Evolutionary conservation across 2,113 vertebrate genomes (phyloP).

Genomic region (Coptodon rendalli): DNA sequence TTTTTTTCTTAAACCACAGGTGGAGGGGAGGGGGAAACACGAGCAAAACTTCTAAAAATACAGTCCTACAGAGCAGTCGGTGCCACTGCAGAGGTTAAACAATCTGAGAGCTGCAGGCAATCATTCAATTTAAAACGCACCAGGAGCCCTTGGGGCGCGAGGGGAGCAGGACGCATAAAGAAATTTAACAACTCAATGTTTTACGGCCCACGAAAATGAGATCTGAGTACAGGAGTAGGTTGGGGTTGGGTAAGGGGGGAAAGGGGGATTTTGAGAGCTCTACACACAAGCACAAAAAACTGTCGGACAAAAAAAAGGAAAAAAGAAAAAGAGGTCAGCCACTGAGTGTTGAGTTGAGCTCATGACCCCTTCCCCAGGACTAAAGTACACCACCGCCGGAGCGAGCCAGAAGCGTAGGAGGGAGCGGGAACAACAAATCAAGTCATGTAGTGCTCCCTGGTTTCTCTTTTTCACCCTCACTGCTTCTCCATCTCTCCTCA

Average conservation of each 20-base stretch:
- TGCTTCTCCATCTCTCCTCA: not conserved
- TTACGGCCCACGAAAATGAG: slow-evolving; percentile 66
- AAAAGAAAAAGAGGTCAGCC: not conserved
- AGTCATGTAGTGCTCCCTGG: not conserved
- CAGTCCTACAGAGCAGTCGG: slow-evolving; percentile 47
- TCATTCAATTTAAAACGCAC: slow-evolving; percentile 77
- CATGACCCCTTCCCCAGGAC: slow-evolving; percentile 12
- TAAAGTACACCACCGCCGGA: not conserved
- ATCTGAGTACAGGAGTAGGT: slow-evolving; percentile 54
- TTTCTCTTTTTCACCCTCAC: not conserved
- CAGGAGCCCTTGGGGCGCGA: slow-evolving; percentile 60
- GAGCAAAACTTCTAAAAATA: slow-evolving; percentile 69
- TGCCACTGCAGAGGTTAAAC: slow-evolving; percentile 70
- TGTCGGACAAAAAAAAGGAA: not conserved
- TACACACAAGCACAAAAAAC: slow-evolving; percentile 3
- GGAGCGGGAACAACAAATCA: slow-evolving; percentile 19
- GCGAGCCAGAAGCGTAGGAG: not conserved
- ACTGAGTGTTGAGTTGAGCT: slow-evolving; percentile 25
- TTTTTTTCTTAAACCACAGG: slow-evolving; percentile 29
- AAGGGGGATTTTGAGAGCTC: not conserved
- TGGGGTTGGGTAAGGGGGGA: not conserved
- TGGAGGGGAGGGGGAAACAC: slow-evolving; percentile 4
- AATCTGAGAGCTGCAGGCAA: slow-evolving; percentile 73
- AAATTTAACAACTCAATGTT: slow-evolving; percentile 74
- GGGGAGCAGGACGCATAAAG: slow-evolving; percentile 64